Evolutionary conservation across 2,888 invertebrate genomes (phyloP).

Genomic region (Drosophila acutilabella): DNA sequence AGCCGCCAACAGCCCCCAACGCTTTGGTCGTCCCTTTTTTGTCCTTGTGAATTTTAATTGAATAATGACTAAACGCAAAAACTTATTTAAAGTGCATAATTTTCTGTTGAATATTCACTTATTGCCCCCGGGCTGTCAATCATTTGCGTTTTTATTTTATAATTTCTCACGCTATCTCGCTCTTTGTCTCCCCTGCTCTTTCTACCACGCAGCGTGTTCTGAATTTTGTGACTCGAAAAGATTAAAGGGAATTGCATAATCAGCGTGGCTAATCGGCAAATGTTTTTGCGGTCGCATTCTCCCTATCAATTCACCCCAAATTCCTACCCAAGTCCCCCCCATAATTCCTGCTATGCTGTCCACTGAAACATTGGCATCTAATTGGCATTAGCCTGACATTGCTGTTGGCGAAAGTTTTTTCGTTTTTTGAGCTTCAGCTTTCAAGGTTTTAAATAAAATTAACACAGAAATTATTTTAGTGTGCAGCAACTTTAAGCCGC

Average conservation of each 20-base stretch:
- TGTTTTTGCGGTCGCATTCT: slow-evolving; percentile 60
- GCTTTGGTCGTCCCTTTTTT: slow-evolving; percentile 2
- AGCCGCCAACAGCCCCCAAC: too few relatives aligned
- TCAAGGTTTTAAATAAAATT: slow-evolving; percentile 65
- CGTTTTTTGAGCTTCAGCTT: slow-evolving; percentile 26
- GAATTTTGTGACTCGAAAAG: slow-evolving; percentile 37
- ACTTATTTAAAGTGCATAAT: slow-evolving; percentile 69
- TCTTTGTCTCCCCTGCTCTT: background rate
- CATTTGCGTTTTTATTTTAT: slow-evolving; percentile 36
- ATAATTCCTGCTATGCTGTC: background rate
- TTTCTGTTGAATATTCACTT: slow-evolving; percentile 44
- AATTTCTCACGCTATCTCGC: background rate
- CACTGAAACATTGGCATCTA: slow-evolving; percentile 46
- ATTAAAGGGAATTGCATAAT: slow-evolving; percentile 72
- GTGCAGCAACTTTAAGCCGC: slow-evolving; percentile 68
- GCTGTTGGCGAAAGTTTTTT: slow-evolving; percentile 52
- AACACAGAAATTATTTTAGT: slow-evolving; percentile 76
- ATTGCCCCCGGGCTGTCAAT: slow-evolving; percentile 50
- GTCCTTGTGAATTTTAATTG: slow-evolving; percentile 60
- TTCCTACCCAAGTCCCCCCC: background rate
- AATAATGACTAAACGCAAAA: slow-evolving; percentile 67
- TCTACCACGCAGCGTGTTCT: background rate
- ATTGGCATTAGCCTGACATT: slow-evolving; percentile 68
- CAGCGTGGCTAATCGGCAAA: slow-evolving; percentile 69
- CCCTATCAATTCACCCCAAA: background rate